These are phyloP conservation scores for Zapornia atra DNA, from an alignment of 2,113 vertebrate species.

Conservation along the genomic window DNA sequence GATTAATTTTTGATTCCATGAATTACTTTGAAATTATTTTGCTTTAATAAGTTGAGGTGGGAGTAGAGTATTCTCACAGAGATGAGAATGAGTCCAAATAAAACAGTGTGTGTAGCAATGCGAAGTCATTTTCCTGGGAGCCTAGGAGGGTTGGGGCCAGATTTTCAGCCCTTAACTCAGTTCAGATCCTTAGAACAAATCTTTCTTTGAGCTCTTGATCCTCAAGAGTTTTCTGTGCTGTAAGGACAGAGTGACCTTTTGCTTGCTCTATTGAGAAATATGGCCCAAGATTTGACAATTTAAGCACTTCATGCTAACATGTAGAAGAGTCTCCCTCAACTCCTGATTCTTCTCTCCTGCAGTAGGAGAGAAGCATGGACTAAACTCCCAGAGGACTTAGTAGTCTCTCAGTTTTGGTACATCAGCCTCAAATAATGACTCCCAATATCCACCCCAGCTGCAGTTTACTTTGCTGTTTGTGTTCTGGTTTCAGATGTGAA, in stretches of 20 bases:
- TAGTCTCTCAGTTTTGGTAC: background rate
- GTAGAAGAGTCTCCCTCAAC: background rate
- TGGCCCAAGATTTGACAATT: background rate
- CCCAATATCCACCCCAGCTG: background rate
- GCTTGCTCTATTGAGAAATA: background rate
- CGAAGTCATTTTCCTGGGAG: background rate
- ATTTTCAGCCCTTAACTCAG: background rate
- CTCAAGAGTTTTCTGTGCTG: background rate
- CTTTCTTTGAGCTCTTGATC: background rate
- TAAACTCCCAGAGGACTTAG: background rate
- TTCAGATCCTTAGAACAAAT: background rate
- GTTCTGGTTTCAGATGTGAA: background rate
- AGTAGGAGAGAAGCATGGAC: background rate
- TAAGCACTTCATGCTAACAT: background rate
- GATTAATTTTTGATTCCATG: constrained; percentile 32
- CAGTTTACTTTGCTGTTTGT: background rate
- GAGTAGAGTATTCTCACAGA: constrained; percentile 20
- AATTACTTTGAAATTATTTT: constrained; percentile 39
- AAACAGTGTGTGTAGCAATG: background rate
- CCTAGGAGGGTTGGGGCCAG: background rate
- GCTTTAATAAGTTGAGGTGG: background rate
- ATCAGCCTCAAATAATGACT: background rate
- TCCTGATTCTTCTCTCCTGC: fast-evolving
- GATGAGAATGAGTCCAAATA: background rate
- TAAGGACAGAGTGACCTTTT: background rate